phyloP scores from a whole-genome alignment of 2,888 invertebrate genomes.

The Myopa tessellatipennis region DNA sequence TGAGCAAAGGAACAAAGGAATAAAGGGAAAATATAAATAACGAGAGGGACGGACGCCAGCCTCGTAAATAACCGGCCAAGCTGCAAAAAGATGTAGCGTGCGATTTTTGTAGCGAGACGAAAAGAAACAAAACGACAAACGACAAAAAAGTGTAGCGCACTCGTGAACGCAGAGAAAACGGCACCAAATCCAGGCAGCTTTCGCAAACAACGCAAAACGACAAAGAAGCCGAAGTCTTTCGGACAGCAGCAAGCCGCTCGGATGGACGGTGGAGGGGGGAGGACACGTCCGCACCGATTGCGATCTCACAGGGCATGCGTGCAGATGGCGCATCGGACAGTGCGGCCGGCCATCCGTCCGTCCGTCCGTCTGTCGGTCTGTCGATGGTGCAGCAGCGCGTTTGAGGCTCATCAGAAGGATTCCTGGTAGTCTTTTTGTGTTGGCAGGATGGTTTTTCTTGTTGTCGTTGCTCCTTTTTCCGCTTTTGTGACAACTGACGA shows the following conservation, averaged over 20 bases:
- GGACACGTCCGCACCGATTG: slow-evolving; percentile 11
- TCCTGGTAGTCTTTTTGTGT: background rate
- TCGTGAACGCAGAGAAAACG: background rate
- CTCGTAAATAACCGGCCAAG: slow-evolving; percentile 28
- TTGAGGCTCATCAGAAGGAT: slow-evolving; percentile 1
- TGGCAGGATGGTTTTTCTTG: background rate
- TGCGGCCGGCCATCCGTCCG: background rate
- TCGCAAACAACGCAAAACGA: background rate
- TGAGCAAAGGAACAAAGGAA: background rate
- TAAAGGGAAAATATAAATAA: slow-evolving; percentile 30
- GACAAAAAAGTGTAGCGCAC: background rate
- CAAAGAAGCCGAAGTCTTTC: background rate
- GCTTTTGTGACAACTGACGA: background rate
- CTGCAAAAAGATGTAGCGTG: slow-evolving; percentile 10
- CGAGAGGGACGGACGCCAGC: slow-evolving; percentile 27
- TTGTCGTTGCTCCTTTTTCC: background rate
- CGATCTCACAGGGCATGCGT: slow-evolving; percentile 26
- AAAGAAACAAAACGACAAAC: background rate
- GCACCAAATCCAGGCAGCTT: background rate
- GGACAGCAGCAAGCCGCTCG: background rate
- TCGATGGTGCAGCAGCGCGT: background rate
- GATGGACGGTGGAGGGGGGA: background rate
- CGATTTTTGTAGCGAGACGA: slow-evolving; percentile 21
- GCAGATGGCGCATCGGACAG: slow-evolving; percentile 22
- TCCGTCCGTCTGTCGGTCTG: background rate